Percentiles rank a stretch among this genome's conserved stretches.
These are phyloP conservation scores for human DNA, from an alignment of 2,113 vertebrate genomes.

Conservation along the genomic window GRCh38 chr9:29636501-29637000, in stretches of 20 bases:
- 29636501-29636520: not conserved
- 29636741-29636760: not conserved
- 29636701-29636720: not conserved
- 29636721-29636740: not conserved
- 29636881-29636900: not conserved
- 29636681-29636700: fast-evolving
- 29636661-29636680: not conserved
- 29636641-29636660: not conserved
- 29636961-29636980: not conserved
- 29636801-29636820: not conserved
- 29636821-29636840: not conserved
- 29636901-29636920: not conserved
- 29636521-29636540: not conserved
- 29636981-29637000: not conserved
- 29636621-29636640: not conserved
- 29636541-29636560: not conserved
- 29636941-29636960: not conserved
- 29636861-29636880: not conserved
- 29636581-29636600: not conserved
- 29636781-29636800: not conserved
- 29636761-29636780: not conserved
- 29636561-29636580: not conserved
- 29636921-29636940: not conserved
- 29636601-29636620: not conserved
- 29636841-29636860: not conserved